These are phyloP conservation scores for Muntiacus reevesi DNA, from an alignment of 2,113 vertebrate genomes.

Conservation along the genomic window DNA sequence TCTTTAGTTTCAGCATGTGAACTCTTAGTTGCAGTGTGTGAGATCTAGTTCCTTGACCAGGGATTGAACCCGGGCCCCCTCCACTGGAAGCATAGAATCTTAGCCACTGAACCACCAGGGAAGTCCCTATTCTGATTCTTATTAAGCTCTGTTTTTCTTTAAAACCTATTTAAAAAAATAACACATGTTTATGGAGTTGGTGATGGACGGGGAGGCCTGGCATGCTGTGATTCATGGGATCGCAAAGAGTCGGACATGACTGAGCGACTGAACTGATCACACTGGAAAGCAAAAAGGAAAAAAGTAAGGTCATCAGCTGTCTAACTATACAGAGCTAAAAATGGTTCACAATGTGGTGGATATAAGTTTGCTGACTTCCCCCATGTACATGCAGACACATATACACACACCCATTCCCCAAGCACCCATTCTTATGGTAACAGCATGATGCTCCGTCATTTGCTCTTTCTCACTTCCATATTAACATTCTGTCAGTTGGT, in stretches of 20 bases:
- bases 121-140: background rate
- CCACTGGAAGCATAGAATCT: background rate
- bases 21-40: background rate
- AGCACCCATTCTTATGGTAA: background rate
- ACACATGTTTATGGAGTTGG: background rate
- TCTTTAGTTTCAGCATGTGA: background rate
- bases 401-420: background rate
- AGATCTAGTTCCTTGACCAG: background rate
- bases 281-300: constrained; percentile 9
- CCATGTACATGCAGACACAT: background rate
- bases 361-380: background rate
- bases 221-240: too few species aligned
- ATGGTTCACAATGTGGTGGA: background rate
- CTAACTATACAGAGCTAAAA: background rate
- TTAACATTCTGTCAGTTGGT: background rate
- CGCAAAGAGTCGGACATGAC: too few species aligned
- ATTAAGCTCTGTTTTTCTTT: constrained; percentile 28
- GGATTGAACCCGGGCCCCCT: background rate
- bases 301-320: background rate
- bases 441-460: background rate
- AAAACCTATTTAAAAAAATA: constrained; percentile 23
- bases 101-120: background rate
- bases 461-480: background rate
- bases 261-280: background rate
- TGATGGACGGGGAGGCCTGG: too few species aligned